phyloP scores from a whole-genome alignment of 37 sponge, comb jelly and placozoan species.

The Geodia barretti region DNA sequence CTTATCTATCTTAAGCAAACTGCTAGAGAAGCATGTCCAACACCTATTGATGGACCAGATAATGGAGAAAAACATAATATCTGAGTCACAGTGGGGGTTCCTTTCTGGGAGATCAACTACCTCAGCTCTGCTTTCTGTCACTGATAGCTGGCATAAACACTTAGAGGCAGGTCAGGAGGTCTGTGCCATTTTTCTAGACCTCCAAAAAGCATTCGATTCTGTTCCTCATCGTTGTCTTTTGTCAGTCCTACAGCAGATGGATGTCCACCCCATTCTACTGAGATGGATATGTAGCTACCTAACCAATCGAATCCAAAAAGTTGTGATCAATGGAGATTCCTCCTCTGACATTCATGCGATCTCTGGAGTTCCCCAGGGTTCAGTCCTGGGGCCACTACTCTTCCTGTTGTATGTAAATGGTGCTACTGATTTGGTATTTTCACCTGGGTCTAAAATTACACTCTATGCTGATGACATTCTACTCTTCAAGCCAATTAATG shows the following conservation, averaged over 20 bases:
- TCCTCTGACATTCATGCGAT: background rate
- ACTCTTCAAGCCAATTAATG: no score
- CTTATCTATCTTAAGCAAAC: conserved; percentile 1
- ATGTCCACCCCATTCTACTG: background rate
- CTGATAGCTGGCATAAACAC: background rate
- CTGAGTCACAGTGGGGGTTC: conserved; percentile 5
- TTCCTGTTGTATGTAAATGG: conserved; percentile 4
- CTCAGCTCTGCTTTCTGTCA: background rate
- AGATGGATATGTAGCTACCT: conserved; percentile 5
- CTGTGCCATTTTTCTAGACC: background rate
- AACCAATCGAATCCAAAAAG: background rate
- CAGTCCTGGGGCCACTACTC: conserved; percentile 6
- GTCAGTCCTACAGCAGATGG: background rate
- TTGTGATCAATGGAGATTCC: conserved; percentile 1
- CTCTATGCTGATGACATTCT: conserved; percentile 6
- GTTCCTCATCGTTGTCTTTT: background rate
- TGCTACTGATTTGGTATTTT: background rate
- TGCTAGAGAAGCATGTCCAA: background rate
- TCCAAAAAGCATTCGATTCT: background rate
- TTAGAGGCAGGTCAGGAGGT: background rate
- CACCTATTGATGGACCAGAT: no score
- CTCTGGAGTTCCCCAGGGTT: conserved; percentile 22
- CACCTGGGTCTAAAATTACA: background rate
- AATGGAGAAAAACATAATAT: background rate
- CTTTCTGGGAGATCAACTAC: background rate